Conservation (phyloP, 2,113 vertebrate species). For the Gadus macrocephalus region DNA sequence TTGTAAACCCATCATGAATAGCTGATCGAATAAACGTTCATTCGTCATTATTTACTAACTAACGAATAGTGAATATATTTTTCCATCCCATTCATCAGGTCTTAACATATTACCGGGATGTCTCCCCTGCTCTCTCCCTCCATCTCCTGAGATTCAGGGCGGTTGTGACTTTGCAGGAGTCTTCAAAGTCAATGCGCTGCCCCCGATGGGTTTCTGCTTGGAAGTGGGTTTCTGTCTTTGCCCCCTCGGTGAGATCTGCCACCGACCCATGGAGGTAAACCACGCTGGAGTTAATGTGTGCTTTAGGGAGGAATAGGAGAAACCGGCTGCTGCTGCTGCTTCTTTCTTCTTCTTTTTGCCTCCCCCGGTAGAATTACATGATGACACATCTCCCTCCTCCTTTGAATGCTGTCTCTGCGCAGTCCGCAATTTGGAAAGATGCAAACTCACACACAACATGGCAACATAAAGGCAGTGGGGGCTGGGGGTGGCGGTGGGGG, state of each 20-base stretch:
- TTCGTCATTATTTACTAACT: not conserved
- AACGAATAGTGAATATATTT: not conserved
- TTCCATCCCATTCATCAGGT: not conserved
- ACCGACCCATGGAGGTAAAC: not conserved
- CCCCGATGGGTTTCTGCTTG: not conserved
- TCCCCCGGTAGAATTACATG: too few species aligned
- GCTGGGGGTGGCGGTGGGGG: too few species aligned
- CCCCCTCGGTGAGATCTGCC: not conserved
- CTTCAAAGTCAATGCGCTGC: not conserved
- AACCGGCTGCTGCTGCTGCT: too few species aligned
- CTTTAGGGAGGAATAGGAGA: not conserved
- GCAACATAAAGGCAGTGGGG: too few species aligned
- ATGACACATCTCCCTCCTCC: too few species aligned
- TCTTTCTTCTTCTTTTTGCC: too few species aligned
- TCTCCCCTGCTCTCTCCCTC: too few species aligned
- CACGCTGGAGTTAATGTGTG: not conserved
- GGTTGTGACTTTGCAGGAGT: not conserved
- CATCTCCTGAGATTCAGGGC: not conserved
- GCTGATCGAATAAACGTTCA: not conserved
- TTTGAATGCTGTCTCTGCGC: too few species aligned
- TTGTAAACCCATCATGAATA: not conserved
- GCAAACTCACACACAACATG: too few species aligned
- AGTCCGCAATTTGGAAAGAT: too few species aligned
- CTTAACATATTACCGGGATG: too few species aligned
- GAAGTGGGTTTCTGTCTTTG: too few species aligned